These are phyloP conservation scores for Tympanoctomys barrerae DNA, from an alignment of 2,797 vertebrate species.

Conservation along the genomic window DNA sequence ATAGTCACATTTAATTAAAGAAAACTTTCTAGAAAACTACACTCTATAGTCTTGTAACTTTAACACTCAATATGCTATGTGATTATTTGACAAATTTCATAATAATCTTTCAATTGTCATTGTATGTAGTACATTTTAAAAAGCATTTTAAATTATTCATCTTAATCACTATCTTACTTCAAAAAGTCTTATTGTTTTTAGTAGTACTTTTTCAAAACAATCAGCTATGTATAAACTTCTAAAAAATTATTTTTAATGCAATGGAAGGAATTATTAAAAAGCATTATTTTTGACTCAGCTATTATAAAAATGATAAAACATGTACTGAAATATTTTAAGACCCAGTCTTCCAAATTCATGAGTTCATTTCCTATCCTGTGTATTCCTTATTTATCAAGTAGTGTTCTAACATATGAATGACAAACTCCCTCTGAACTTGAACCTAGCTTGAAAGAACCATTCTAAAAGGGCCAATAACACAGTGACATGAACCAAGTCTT, in stretches of 20 bases:
- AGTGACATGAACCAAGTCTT: background rate
- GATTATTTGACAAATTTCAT: background rate
- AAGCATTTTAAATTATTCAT: background rate
- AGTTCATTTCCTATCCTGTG: background rate
- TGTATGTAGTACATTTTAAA: background rate
- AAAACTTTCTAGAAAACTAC: background rate
- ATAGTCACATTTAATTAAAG: background rate
- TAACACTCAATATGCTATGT: background rate
- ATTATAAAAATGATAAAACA: background rate
- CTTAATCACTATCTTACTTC: conserved; percentile 1
- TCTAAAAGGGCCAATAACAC: conserved; percentile 52
- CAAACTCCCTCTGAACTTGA: conserved; percentile 31
- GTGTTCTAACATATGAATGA: conserved; percentile 34
- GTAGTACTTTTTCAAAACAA: background rate
- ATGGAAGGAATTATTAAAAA: background rate
- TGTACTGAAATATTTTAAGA: conserved; percentile 11
- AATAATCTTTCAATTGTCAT: background rate
- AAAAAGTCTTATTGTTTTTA: background rate
- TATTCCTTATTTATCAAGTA: conserved; percentile 5
- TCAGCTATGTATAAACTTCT: background rate
- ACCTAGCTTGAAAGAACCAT: conserved; percentile 37
- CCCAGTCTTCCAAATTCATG: background rate
- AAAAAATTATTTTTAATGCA: background rate
- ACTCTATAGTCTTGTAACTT: background rate
- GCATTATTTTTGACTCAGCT: background rate